Conservation (phyloP, 2,797 vertebrate genomes). For the Characodon lateralis region DNA sequence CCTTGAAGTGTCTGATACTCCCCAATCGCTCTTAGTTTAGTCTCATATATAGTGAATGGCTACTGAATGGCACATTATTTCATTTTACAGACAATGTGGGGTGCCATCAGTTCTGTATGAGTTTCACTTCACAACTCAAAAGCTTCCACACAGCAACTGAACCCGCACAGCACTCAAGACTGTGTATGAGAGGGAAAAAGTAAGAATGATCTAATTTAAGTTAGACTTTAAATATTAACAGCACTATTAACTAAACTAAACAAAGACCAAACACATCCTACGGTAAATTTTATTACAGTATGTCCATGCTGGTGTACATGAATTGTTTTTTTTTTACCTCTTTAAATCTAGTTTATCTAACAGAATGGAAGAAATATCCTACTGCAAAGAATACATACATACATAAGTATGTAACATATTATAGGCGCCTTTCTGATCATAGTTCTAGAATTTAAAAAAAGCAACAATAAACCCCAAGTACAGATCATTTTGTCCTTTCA, state of each 20-base stretch:
- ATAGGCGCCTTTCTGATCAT: background rate
- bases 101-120: slow-evolving; percentile 72
- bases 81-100: slow-evolving; percentile 65
- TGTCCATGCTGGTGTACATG: slow-evolving; percentile 6
- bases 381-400: background rate
- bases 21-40: slow-evolving; percentile 66
- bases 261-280: background rate
- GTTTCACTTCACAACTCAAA: slow-evolving; percentile 65
- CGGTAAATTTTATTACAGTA: slow-evolving; percentile 3
- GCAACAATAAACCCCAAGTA: background rate
- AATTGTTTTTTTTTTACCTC: background rate
- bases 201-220: slow-evolving; percentile 36
- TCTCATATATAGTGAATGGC: slow-evolving; percentile 70
- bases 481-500: background rate
- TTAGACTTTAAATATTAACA: slow-evolving; percentile 25
- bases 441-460: background rate
- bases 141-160: slow-evolving; percentile 52
- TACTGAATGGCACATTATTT: slow-evolving; percentile 74
- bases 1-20: slow-evolving; percentile 50
- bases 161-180: slow-evolving; percentile 47
- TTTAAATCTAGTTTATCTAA: slow-evolving; percentile 10
- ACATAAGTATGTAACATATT: background rate
- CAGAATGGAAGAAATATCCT: background rate
- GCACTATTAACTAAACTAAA: slow-evolving; percentile 10
- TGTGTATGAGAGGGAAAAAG: slow-evolving; percentile 31